Evolutionary conservation across 2,113 vertebrate genomes (phyloP).

Genomic region (Ursus arctos): DNA sequence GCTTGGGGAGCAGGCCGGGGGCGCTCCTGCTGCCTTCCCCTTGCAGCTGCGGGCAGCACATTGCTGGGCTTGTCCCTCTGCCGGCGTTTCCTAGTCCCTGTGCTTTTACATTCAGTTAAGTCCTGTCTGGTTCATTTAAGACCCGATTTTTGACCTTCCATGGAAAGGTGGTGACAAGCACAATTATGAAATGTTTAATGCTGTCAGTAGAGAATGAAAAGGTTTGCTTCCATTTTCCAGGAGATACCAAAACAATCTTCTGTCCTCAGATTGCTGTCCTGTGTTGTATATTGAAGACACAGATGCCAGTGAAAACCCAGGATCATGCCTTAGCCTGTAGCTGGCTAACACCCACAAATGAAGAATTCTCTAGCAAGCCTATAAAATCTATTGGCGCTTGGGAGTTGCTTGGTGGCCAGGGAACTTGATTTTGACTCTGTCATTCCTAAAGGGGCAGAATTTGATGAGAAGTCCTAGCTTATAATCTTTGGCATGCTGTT

Average conservation of each 20-base stretch:
- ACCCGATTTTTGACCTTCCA: constrained; percentile 30
- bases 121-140: constrained; percentile 74
- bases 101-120: constrained; percentile 75
- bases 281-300: neutral
- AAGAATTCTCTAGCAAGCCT: neutral
- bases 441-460: neutral
- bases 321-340: neutral
- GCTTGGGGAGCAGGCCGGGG: neutral
- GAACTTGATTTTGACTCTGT: neutral
- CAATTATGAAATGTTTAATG: constrained; percentile 64
- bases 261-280: neutral
- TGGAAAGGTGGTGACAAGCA: constrained; percentile 57
- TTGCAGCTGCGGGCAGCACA: constrained; percentile 44
- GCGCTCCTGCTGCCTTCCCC: neutral
- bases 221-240: constrained; percentile 35
- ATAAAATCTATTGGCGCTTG: neutral
- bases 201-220: constrained; percentile 46
- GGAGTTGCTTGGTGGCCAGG: neutral
- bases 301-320: neutral
- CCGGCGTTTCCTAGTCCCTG: constrained; percentile 60
- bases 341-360: neutral
- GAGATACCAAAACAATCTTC: neutral
- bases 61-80: constrained; percentile 55
- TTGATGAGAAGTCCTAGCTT: neutral
- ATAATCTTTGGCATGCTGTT: neutral